These are phyloP conservation scores for Pardalotus punctatus DNA, from an alignment of 2,113 vertebrate species.

Conservation along the genomic window DNA sequence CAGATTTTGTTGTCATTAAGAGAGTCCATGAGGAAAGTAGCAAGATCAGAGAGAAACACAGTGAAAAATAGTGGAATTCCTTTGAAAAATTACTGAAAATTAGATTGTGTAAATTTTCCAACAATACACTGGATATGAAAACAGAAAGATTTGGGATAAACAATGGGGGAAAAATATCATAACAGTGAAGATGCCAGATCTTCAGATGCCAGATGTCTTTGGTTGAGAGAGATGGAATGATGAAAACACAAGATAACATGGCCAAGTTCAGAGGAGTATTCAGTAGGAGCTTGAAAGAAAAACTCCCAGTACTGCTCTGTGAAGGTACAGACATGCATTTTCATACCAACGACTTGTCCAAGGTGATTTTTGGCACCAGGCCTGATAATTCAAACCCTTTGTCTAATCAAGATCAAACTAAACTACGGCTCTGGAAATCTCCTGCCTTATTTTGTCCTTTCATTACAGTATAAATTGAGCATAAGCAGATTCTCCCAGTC, in stretches of 20 bases:
- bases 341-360: neutral
- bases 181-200: neutral
- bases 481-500: conserved; percentile 8
- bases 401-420: neutral
- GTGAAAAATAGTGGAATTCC: neutral
- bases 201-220: neutral
- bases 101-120: neutral
- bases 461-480: neutral
- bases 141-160: neutral
- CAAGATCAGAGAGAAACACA: neutral
- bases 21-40: neutral
- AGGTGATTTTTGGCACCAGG: neutral
- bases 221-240: neutral
- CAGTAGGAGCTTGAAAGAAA: neutral
- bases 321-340: neutral
- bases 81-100: neutral
- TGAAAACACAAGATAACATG: neutral
- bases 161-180: rapidly evolving
- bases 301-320: neutral
- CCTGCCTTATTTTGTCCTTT: neutral
- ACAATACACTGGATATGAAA: neutral
- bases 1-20: neutral
- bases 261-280: neutral
- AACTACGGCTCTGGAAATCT: neutral
- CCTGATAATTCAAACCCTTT: neutral